Conservation (phyloP, 1,140 invertebrate genomes). For the Dermatophagoides farinae region DNA sequence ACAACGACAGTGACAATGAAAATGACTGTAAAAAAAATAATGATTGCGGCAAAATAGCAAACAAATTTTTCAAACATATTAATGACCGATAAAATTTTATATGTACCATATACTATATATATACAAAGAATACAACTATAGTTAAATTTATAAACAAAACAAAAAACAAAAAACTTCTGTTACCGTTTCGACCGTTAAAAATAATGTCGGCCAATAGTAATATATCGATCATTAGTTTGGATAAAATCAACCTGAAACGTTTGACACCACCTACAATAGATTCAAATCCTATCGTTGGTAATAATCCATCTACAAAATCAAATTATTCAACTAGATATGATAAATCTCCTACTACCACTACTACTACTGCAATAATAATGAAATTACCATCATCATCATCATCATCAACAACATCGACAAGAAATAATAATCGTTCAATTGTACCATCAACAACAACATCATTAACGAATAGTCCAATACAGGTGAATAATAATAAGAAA, state of each 20-base stretch:
- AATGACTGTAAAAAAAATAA: background rate
- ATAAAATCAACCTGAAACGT: background rate
- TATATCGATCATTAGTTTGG: background rate
- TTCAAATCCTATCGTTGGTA: too few species aligned
- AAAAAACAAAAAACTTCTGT: too few species aligned
- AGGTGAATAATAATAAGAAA: too few species aligned
- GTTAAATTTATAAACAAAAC: too few species aligned
- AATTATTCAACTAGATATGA: too few species aligned
- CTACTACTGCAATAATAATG: background rate
- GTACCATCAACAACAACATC: background rate
- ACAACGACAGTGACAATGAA: background rate
- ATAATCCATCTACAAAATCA: too few species aligned
- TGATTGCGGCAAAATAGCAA: background rate
- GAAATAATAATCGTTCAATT: background rate
- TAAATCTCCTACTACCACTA: too few species aligned
- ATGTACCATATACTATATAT: too few species aligned
- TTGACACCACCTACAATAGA: background rate
- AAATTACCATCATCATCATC: background rate
- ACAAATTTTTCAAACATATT: background rate
- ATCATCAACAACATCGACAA: background rate
- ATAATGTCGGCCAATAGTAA: background rate
- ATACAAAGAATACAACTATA: too few species aligned
- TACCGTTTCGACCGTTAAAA: too few species aligned
- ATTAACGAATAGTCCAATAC: too few species aligned
- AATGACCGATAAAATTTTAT: too few species aligned